Base-by-base conservation (phyloP, 1,140 invertebrate genomes). In the Procambarus virginalis region DNA sequence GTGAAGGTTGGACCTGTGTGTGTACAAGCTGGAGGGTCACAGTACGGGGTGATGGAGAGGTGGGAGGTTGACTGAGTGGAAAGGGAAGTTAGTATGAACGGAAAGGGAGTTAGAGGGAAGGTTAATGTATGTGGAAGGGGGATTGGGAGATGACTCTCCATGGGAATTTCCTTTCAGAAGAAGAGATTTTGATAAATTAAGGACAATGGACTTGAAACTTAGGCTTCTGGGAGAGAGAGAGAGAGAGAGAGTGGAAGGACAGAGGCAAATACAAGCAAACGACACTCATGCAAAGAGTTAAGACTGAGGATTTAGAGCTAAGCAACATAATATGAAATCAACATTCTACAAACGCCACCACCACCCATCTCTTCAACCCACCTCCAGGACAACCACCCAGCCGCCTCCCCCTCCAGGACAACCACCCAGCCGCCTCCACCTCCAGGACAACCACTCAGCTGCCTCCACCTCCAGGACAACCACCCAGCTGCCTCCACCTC, bases 181-280 rank as follows among this genome's bases (percentile, higher is more conserved):
- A 34, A 55, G 51, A 9, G 8, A 12, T 55, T 12, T 55, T 55
- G 51, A 55, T 12, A 55, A 55, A 55, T 55, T 55, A 9, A 55
- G 12, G 51, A 55, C 51, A 8, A 9, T 55, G 8, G 51, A 55
- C 12, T 55, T 55, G 51, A 55, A 8, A 55, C 2, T 55, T 55
- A 34, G 51, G 51, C 51, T 4, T 55, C 34, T 34, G 34, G 34
- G 12, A 17, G 60, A 64, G 60, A 64, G 14, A 64, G 60, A 2
- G 60, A 64, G 17, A 5, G 10, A 10, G 60, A 4, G 12, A 10
- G 20, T 64, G 45, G 22, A 45, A 49, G 34, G 70, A 20, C 9
- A 75, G 70, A 75, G 75, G 48, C 10, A 34, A n/a, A 77, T 8
- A 77, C n/a, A 34, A 77, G 9, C 70, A 75, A 75, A 78, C 76